Base-by-base conservation (phyloP, 2,888 invertebrate genomes). In the Nowickia ferox region DNA sequence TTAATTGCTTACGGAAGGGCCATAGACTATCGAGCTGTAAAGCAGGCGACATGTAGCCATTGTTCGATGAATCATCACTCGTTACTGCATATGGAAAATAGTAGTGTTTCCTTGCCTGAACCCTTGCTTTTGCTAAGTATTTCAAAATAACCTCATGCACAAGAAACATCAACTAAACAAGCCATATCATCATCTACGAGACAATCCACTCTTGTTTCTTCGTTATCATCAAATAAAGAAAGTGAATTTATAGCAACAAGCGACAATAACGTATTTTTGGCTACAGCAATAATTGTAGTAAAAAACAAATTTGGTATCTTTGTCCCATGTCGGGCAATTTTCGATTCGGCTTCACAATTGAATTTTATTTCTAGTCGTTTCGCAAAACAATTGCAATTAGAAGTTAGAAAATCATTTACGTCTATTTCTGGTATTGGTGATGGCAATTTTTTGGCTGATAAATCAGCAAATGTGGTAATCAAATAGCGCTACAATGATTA, bases 1-100 rank as follows among this genome's bases (percentile, higher is more conserved):
- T 87, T 2, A 88, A 88, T 38, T 88, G 87, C 15, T 65, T 86
- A 13, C 63, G 75, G 22, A 77, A 76, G 13, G 86, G 87, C 1
- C 86, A 87, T 74, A 44, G 69, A 13, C 13, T 85, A 44, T 59
- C 79, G 42, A 82, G 75, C n/a, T 88, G 87, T 53, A 88, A 77
- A 22, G 85, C 81, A 9, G 71, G 79, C 44, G n/a, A 59, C 63
- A 8, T 87, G 83, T 69, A 80, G 80, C 19, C 65, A 84, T 57
- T 87, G 87, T 11, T 30, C 71, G 11, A 55, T 77, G 17, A 88
- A 85, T 10, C 85, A 87, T 68, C 79, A 87, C 17, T 75, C 84
- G 9, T 42, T 88, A 8, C 42, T 87, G 8, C 88, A 87, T 30
- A 84, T 87, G 17, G 48, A 69, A 9, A 19, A 61, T 6, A 72